These are phyloP conservation scores for Gallinago media DNA, from an alignment of 2,113 vertebrate species.

Conservation along the genomic window DNA sequence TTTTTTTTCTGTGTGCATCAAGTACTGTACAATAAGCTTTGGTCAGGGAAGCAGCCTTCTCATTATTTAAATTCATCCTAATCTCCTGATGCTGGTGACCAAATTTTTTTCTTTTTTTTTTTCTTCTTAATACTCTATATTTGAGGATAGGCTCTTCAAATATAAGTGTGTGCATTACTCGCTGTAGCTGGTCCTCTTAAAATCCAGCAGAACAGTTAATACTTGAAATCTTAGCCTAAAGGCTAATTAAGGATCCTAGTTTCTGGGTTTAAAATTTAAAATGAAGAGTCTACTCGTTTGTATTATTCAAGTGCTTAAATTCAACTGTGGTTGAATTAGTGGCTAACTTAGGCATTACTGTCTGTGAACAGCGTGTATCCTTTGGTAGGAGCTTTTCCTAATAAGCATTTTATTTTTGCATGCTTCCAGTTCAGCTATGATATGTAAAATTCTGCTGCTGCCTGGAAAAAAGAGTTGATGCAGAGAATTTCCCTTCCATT, in stretches of 20 bases:
- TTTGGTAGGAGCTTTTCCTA: not conserved
- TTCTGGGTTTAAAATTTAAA: not conserved
- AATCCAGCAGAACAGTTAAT: not conserved
- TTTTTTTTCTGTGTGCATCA: not conserved
- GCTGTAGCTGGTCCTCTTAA: not conserved
- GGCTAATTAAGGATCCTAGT: not conserved
- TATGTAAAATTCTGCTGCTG: not conserved
- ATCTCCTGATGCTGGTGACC: not conserved
- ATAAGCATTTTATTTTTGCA: not conserved
- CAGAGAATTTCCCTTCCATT: not conserved
- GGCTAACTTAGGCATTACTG: not conserved
- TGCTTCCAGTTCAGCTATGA: not conserved
- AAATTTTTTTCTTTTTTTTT: not conserved
- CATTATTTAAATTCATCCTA: not conserved
- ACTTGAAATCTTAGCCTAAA: not conserved
- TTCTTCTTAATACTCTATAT: not conserved
- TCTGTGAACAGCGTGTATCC: not conserved
- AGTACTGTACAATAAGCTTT: not conserved
- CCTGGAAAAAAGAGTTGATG: not conserved
- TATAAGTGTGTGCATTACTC: not conserved
- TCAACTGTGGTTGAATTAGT: not conserved
- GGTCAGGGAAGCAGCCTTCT: not conserved
- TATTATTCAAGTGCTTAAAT: not conserved
- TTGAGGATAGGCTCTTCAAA: not conserved
- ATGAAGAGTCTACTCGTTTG: not conserved